phyloP scores from a whole-genome alignment of 2,113 vertebrate genomes.

The Microcebus griseorufus region DNA sequence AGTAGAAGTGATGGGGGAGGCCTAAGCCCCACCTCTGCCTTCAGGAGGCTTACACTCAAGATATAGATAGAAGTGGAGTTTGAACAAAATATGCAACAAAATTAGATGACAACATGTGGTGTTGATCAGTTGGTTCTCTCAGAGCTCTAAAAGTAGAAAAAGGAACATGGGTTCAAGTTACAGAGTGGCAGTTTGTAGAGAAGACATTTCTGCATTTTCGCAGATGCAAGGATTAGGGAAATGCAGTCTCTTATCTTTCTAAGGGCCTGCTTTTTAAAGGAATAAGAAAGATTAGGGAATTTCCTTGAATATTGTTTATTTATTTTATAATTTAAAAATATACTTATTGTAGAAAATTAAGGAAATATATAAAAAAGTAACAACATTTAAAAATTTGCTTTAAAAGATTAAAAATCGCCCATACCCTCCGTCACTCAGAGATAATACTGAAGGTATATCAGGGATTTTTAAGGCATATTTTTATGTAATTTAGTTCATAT shows the following conservation, averaged over 20 bases:
- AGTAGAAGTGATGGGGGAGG: background rate
- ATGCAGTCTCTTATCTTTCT: slow-evolving; percentile 26
- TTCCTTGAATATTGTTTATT: slow-evolving; percentile 55
- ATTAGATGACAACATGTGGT: background rate
- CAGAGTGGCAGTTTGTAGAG: background rate
- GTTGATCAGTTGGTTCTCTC: background rate
- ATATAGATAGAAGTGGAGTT: background rate
- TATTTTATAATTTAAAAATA: slow-evolving; percentile 50
- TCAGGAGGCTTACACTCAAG: background rate
- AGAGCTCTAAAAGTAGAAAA: background rate
- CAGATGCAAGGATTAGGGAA: slow-evolving; percentile 32
- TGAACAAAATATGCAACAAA: background rate
- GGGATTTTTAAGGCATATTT: slow-evolving; percentile 64
- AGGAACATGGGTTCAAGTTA: background rate
- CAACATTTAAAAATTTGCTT: slow-evolving; percentile 46
- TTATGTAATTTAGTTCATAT: slow-evolving; percentile 63
- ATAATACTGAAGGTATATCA: slow-evolving; percentile 59
- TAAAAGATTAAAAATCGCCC: slow-evolving; percentile 54
- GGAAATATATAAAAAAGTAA: slow-evolving; percentile 35
- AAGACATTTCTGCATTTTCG: background rate
- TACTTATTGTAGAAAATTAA: slow-evolving; percentile 48
- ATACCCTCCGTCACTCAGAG: slow-evolving; percentile 31
- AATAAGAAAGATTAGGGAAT: slow-evolving; percentile 22
- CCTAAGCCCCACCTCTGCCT: background rate
- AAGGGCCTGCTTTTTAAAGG: slow-evolving; percentile 42